phyloP scores from a whole-genome alignment of 2,113 vertebrate genomes.

The Callospermophilus lateralis region DNA sequence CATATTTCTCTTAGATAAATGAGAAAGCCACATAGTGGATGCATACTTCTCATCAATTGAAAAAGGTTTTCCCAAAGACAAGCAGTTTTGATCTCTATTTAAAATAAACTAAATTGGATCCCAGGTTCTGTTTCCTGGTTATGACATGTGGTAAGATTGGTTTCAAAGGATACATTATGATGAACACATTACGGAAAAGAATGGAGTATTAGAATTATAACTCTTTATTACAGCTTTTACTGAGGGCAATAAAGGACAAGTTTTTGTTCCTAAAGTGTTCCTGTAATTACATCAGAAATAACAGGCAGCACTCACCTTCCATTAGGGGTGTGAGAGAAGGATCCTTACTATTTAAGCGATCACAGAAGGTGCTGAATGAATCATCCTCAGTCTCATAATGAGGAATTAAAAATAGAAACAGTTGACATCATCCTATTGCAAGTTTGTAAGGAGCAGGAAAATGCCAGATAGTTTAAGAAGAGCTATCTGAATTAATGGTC shows the following conservation, averaged over 20 bases:
- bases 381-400: slow-evolving; percentile 68
- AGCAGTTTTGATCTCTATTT: slow-evolving; percentile 83
- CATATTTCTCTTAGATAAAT: slow-evolving; percentile 69
- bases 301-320: slow-evolving; percentile 73
- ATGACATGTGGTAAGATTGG: neutral
- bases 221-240: slow-evolving; percentile 18
- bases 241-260: slow-evolving; percentile 64
- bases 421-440: slow-evolving; percentile 76
- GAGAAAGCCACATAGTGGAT: slow-evolving; percentile 75
- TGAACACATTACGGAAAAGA: slow-evolving; percentile 54
- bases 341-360: slow-evolving; percentile 64
- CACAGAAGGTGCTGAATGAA: slow-evolving; percentile 72
- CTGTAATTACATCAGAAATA: slow-evolving; percentile 74
- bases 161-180: slow-evolving; percentile 63
- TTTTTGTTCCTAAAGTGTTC: slow-evolving; percentile 63
- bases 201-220: slow-evolving; percentile 66
- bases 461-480: slow-evolving; percentile 52
- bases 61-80: slow-evolving; percentile 74
- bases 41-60: slow-evolving; percentile 52
- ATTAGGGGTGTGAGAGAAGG: slow-evolving; percentile 70
- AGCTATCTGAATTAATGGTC: neutral
- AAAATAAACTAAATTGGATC: slow-evolving; percentile 79
- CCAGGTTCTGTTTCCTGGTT: slow-evolving; percentile 71
- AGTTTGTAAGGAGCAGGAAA: slow-evolving; percentile 73
- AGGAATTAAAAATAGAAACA: slow-evolving; percentile 78